Conservation (phyloP, 2,797 vertebrate species). For the Rhinogobio ventralis region DNA sequence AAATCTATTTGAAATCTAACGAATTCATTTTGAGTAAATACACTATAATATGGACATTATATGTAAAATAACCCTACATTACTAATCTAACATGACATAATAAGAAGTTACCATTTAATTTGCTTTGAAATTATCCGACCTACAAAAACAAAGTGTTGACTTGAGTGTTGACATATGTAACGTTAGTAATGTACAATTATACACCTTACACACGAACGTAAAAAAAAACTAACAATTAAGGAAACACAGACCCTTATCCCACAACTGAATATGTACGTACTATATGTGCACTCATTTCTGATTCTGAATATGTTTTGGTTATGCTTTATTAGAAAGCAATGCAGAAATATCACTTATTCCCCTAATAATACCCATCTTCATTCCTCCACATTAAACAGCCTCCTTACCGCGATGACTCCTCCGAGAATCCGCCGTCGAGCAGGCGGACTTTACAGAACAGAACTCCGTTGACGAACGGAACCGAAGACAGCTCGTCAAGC, state of each 20-base stretch:
- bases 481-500: slow-evolving; percentile 93
- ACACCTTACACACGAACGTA: background rate
- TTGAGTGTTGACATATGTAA: background rate
- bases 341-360: background rate
- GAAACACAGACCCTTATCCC: too few species aligned
- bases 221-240: too few species aligned
- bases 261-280: background rate
- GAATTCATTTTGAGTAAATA: background rate
- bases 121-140: background rate
- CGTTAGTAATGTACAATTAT: background rate
- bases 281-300: background rate
- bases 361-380: background rate
- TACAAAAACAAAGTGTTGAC: background rate
- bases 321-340: background rate
- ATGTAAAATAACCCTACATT: background rate
- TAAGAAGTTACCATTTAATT: background rate
- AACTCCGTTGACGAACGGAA: slow-evolving; percentile 95
- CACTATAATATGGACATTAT: background rate
- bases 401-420: slow-evolving; percentile 91
- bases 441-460: slow-evolving; percentile 97
- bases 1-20: background rate
- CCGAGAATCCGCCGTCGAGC: slow-evolving; percentile 93
- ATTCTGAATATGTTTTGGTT: background rate
- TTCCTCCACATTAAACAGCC: background rate
- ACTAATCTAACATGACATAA: background rate